Evolutionary conservation across 2,888 invertebrate species (phyloP).

Genomic region (Stenichneumon culpator): DNA sequence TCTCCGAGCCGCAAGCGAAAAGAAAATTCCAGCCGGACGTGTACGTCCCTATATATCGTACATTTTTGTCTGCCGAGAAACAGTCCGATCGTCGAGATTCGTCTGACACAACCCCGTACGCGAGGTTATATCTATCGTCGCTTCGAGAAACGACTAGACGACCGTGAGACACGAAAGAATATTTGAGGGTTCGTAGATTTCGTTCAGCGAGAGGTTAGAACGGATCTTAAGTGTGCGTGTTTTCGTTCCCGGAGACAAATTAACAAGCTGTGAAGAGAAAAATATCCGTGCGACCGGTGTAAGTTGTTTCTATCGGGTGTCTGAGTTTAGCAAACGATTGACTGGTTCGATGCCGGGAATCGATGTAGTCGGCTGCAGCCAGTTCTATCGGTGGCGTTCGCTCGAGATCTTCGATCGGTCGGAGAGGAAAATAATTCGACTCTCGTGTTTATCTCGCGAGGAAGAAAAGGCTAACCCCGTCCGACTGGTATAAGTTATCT

Average conservation of each 20-base stretch:
- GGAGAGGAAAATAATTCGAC: not conserved
- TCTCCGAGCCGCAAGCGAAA: slow-evolving; percentile 4
- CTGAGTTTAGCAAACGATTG: not conserved
- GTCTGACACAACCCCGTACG: not conserved
- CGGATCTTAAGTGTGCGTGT: not conserved
- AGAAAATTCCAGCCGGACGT: not conserved
- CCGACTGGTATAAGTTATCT: not conserved
- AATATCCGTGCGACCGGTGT: too few relatives aligned
- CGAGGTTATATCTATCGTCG: not conserved
- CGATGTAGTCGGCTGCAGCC: not conserved
- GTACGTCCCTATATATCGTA: not conserved
- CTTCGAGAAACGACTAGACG: not conserved
- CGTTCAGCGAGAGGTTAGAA: not conserved
- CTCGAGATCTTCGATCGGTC: not conserved
- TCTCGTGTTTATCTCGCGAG: not conserved
- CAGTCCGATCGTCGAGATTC: not conserved
- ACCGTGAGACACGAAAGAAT: not conserved
- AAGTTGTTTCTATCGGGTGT: not conserved
- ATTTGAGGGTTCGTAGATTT: not conserved
- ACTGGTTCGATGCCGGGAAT: not conserved
- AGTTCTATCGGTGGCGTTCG: not conserved
- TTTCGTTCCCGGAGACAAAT: not conserved
- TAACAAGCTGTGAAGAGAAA: not conserved
- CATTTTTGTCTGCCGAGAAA: not conserved
- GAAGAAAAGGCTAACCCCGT: not conserved